phyloP scores from a whole-genome alignment of 2,888 invertebrate species.

The Tortricodes alternella region DNA sequence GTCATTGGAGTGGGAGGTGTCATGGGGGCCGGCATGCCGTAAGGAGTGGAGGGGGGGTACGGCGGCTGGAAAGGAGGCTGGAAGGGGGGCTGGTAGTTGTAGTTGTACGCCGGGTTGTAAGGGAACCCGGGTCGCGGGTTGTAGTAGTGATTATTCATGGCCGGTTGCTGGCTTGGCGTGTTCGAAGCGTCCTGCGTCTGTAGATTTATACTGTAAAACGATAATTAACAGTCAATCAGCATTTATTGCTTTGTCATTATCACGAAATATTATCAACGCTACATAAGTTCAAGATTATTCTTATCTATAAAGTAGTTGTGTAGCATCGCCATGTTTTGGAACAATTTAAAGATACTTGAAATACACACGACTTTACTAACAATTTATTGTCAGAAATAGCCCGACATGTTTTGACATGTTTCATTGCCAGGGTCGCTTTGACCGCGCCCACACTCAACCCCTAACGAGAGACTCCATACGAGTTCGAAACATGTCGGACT shows the following conservation, averaged over 20 bases:
- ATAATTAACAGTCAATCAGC: background rate
- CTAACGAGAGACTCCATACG: too few relatives aligned
- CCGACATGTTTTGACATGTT: too few relatives aligned
- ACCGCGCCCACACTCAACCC: too few relatives aligned
- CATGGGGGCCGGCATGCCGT: slow-evolving; percentile 64
- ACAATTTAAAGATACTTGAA: too few relatives aligned
- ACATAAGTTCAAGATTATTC: slow-evolving; percentile 19
- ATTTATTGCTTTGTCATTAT: slow-evolving; percentile 5
- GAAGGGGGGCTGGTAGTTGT: slow-evolving; percentile 53
- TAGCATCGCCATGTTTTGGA: background rate
- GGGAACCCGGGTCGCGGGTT: slow-evolving; percentile 64
- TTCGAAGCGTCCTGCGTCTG: slow-evolving; percentile 69
- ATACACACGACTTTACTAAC: too few relatives aligned
- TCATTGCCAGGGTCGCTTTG: too few relatives aligned
- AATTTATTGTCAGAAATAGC: too few relatives aligned
- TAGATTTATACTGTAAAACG: slow-evolving; percentile 64
- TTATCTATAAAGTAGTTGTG: slow-evolving; percentile 16
- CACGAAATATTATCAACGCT: slow-evolving; percentile 20
- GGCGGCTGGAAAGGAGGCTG: slow-evolving; percentile 49
- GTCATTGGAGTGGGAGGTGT: slow-evolving; percentile 39
- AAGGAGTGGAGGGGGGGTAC: slow-evolving; percentile 58
- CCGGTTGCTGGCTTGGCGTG: slow-evolving; percentile 51
- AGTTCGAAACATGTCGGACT: too few relatives aligned
- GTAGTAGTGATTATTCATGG: slow-evolving; percentile 69
- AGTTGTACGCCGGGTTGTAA: slow-evolving; percentile 55